Conservation (phyloP, 2,888 invertebrate genomes). For the Cloeon dipterum region DNA sequence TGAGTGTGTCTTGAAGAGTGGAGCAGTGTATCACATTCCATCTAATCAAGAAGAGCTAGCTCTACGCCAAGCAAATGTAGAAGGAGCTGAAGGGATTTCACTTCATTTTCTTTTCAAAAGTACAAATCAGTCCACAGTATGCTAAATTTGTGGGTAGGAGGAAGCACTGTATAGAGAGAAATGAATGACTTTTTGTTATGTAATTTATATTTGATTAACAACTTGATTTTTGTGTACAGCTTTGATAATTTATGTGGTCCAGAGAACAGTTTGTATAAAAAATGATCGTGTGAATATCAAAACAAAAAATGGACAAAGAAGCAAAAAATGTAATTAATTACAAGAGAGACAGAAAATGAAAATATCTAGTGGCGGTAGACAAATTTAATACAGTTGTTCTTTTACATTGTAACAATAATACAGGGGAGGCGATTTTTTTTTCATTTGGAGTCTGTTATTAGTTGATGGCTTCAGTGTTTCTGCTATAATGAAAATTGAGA, state of each 20-base stretch:
- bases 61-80: background rate
- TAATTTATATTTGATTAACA: background rate
- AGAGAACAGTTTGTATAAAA: too few relatives aligned
- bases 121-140: background rate
- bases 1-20: background rate
- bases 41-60: background rate
- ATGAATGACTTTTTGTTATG: background rate
- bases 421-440: background rate
- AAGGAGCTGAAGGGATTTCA: background rate
- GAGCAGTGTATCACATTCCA: constrained; percentile 1
- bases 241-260: background rate
- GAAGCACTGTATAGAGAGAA: background rate
- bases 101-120: background rate
- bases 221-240: background rate
- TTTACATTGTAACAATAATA: too few relatives aligned
- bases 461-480: constrained; percentile 1
- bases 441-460: constrained; percentile 1
- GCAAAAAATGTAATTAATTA: too few relatives aligned
- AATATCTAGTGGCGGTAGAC: too few relatives aligned
- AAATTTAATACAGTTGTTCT: too few relatives aligned
- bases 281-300: too few relatives aligned
- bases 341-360: too few relatives aligned
- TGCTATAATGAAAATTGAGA: background rate
- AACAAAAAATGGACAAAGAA: too few relatives aligned
- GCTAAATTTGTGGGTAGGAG: background rate